These are phyloP conservation scores for Mythimna loreyi DNA, from an alignment of 2,888 invertebrate genomes.

Conservation along the genomic window DNA sequence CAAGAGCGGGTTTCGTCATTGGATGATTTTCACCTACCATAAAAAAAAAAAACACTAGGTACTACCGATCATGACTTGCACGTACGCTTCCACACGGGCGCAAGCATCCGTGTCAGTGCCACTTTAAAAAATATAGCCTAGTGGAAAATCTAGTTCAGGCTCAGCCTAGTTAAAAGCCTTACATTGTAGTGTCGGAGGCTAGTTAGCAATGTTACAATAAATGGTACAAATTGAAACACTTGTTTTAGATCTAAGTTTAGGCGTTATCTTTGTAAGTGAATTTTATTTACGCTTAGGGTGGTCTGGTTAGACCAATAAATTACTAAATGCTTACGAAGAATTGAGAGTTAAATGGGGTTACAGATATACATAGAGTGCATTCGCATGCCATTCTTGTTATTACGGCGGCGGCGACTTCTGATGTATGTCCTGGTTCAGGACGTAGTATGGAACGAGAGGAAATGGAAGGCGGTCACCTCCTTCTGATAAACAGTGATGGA, in stretches of 20 bases:
- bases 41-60: no score
- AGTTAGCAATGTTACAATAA: slow-evolving; percentile 38
- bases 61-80: slow-evolving; percentile 49
- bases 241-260: slow-evolving; percentile 13
- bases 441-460: no score
- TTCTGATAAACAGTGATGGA: no score
- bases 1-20: no score
- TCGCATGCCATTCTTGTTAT: no score
- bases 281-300: background rate
- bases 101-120: slow-evolving; percentile 55
- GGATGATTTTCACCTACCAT: no score
- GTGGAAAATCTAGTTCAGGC: slow-evolving; percentile 59
- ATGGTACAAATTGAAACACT: slow-evolving; percentile 46
- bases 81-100: slow-evolving; percentile 31
- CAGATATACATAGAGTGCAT: no score
- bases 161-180: slow-evolving; percentile 49
- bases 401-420: no score
- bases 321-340: background rate
- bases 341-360: background rate
- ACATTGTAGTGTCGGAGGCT: slow-evolving; percentile 46
- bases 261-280: background rate
- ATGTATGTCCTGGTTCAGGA: no score
- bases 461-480: no score
- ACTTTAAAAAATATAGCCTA: slow-evolving; percentile 62
- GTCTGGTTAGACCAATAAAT: background rate